These are phyloP conservation scores for Thryonomys swinderianus DNA, from an alignment of 2,113 vertebrate genomes.

Conservation along the genomic window DNA sequence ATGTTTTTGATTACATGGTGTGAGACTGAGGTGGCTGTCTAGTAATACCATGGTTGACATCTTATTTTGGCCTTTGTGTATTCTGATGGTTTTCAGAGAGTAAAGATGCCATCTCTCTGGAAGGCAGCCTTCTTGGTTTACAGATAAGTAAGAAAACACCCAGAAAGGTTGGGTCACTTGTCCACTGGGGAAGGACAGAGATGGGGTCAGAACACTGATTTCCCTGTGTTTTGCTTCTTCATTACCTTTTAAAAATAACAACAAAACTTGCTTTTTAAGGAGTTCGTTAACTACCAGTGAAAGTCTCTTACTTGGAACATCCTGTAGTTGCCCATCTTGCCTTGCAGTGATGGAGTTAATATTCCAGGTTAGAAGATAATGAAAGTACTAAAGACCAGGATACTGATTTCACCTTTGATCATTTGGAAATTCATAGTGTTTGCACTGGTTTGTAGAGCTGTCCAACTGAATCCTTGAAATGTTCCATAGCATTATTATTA, in stretches of 20 bases:
- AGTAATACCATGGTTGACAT: neutral
- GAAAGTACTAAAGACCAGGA: neutral
- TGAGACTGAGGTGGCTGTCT: neutral
- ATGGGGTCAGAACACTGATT: neutral
- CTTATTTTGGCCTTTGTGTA: neutral
- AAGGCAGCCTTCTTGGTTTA: neutral
- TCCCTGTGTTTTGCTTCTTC: constrained; percentile 17
- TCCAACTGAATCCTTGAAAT: neutral
- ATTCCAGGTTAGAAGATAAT: neutral
- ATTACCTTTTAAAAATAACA: neutral
- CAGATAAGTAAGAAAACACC: neutral
- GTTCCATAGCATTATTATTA: neutral
- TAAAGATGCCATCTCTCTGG: neutral
- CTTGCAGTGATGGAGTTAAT: neutral
- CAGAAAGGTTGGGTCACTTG: neutral
- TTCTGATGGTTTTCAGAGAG: neutral
- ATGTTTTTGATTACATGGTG: neutral
- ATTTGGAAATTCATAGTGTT: neutral
- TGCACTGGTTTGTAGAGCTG: neutral
- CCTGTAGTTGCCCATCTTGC: neutral
- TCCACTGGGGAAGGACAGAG: neutral
- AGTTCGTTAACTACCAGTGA: neutral
- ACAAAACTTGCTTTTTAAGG: neutral
- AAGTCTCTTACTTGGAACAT: neutral
- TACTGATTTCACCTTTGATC: neutral